Evolutionary conservation across 2,797 vertebrate species (phyloP).

Genomic region (Rhinophrynus dorsalis): DNA sequence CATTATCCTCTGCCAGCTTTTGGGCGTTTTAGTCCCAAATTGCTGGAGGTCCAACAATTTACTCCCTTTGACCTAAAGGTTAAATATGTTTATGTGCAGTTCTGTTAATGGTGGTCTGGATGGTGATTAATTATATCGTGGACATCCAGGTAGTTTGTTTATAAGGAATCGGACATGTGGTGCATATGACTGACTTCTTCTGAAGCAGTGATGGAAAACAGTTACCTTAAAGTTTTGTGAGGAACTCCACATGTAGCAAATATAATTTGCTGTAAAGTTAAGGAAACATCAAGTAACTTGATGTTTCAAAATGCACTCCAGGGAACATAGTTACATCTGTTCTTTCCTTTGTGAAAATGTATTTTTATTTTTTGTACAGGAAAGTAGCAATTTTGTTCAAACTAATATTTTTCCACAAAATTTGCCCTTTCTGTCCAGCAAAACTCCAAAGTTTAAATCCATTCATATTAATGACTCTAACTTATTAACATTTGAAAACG

Average conservation of each 20-base stretch:
- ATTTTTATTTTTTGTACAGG: background rate
- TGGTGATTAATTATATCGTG: too few species aligned
- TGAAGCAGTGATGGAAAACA: too few species aligned
- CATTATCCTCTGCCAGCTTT: too few species aligned
- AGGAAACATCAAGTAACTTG: background rate
- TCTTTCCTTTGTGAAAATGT: background rate
- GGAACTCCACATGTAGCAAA: background rate
- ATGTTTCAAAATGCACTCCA: background rate
- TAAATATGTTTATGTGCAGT: too few species aligned
- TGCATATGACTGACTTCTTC: too few species aligned
- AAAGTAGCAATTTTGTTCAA: background rate
- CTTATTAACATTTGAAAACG: background rate
- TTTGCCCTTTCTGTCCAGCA: background rate
- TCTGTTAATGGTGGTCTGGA: too few species aligned
- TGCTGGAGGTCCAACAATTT: too few species aligned
- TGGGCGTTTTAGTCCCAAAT: too few species aligned
- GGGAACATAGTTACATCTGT: background rate
- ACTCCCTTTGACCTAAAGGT: too few species aligned
- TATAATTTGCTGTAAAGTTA: background rate
- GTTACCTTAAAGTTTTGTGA: background rate
- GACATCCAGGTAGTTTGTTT: too few species aligned
- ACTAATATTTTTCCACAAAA: background rate
- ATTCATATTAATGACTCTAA: background rate
- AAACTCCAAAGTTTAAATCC: background rate
- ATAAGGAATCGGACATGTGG: too few species aligned